Evolutionary conservation across 2,113 vertebrate species (phyloP).

Genomic region (Dermatemys mawii): DNA sequence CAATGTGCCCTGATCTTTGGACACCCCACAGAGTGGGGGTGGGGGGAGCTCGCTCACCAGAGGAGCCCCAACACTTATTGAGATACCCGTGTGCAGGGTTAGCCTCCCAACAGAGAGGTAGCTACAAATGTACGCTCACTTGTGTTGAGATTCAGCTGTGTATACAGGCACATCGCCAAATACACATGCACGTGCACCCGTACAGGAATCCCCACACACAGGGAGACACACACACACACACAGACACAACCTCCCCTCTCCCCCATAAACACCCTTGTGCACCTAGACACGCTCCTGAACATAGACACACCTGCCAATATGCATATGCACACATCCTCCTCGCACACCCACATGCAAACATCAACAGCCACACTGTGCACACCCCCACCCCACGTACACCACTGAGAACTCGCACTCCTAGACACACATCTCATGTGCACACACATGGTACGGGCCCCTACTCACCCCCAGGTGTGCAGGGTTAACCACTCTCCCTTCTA

Average conservation of each 20-base stretch:
- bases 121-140: not conserved
- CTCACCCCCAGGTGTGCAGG: not conserved
- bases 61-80: not conserved
- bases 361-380: not conserved
- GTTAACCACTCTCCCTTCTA: not conserved
- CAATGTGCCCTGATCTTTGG: not conserved
- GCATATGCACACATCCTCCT: not conserved
- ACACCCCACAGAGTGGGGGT: not conserved
- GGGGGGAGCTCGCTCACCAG: too few relatives aligned
- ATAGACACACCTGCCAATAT: not conserved
- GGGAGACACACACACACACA: not conserved
- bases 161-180: not conserved
- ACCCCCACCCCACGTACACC: not conserved
- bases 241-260: not conserved
- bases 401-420: not conserved
- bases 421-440: not conserved
- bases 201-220: not conserved
- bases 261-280: not conserved
- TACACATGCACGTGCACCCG: not conserved
- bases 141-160: not conserved
- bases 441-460: not conserved
- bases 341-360: not conserved
- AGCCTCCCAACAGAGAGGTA: not conserved
- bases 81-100: not conserved
- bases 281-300: slow-evolving; percentile 67